Evolutionary conservation across 1,140 invertebrate species (phyloP), one percentile per base, ranked within the genome.

Genomic region (Schlechtendalia chinensis): DNA sequence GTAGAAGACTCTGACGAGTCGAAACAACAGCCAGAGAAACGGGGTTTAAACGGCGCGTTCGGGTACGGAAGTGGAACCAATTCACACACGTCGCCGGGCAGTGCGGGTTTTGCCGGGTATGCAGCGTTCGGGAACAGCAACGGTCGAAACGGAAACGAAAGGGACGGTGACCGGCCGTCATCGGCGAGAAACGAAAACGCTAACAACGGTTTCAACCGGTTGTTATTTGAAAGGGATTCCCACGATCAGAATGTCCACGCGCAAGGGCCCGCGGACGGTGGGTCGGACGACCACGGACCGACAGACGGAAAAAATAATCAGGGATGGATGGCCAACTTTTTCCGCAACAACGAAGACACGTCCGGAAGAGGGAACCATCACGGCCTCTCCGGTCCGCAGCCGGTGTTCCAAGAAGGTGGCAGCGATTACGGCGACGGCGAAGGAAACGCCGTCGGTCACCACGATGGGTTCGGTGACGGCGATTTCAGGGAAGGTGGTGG

Each of bases 1-100:
- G 16, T 19, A 1, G 39, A 79, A 45, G 39, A 63, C 0, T 47
- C 63, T 8, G 85, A 85, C 83, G 86, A 86, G 81, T 87, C 87
- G 75, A 91, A 90, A 82, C 90, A 89, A 81, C n/a, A n/a, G n/a
- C 90, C 91, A 83, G 89, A 90, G 75, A 91, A 91, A 84, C 88
- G 91, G 81, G 90, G 90, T 22, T 85, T 91, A 39, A 88, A 88
- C 56, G 87, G 89, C 50, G 87, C 84, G 74, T 85, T 82, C 0
- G 71, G 79, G 4, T 82, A 81, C 71, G 82, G 82, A 8, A 12
- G 12, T 8, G 65, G 67, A 24, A 53, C 14, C 8, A 74, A 50
- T 45, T 45, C 63, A 8, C 54, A 47, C 11, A 74, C 53, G 3
- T 47, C 75, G 16, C 75, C 54, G 12, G 56, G 63, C 8, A 39